Evolutionary conservation across 1,140 invertebrate species (phyloP).

Genomic region (Anastrepha ludens): DNA sequence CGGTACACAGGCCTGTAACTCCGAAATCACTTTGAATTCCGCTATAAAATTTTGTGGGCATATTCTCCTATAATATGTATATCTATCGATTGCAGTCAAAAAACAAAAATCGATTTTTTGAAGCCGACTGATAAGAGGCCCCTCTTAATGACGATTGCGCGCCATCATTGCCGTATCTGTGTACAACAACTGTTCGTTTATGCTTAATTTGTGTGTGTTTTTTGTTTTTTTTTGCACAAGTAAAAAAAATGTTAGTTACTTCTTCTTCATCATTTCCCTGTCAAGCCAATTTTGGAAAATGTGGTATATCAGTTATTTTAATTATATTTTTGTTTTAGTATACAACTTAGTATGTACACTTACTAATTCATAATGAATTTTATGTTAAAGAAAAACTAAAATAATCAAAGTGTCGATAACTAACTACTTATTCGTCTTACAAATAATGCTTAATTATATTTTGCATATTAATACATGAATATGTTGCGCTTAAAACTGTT

Average conservation of each 20-base stretch:
- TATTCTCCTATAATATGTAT: too few species aligned
- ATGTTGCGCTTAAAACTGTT: slow-evolving; percentile 47
- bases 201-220: background rate
- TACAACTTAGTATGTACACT: slow-evolving; percentile 21
- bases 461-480: background rate
- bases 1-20: too few species aligned
- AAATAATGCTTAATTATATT: slow-evolving; percentile 30
- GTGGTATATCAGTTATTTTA: slow-evolving; percentile 16
- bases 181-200: slow-evolving; percentile 11
- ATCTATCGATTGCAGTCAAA: too few species aligned
- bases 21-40: too few species aligned
- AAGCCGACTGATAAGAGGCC: too few species aligned
- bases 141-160: background rate
- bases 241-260: background rate
- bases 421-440: slow-evolving; percentile 16
- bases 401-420: background rate
- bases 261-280: background rate
- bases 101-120: too few species aligned
- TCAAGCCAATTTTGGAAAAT: background rate
- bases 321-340: slow-evolving; percentile 17
- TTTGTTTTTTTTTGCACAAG: background rate
- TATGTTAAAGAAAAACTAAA: background rate
- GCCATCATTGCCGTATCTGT: slow-evolving; percentile 19
- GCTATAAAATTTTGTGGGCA: too few species aligned
- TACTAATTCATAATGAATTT: slow-evolving; percentile 53